Conservation (phyloP, 1,140 invertebrate species). For the Bursaphelenchus mucronatus region DNA sequence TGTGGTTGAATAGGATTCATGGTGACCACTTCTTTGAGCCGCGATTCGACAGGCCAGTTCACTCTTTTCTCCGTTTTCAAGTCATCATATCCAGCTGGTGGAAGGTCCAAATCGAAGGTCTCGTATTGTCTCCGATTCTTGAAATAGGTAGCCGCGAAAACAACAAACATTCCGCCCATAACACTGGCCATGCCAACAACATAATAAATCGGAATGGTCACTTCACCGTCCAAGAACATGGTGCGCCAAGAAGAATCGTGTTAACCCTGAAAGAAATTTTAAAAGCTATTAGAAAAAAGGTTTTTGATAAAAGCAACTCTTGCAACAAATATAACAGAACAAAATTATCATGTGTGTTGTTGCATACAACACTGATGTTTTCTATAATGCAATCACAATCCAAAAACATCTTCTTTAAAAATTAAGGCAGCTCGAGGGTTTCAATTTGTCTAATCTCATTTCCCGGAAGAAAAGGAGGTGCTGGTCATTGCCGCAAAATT, state of each 20-base stretch:
- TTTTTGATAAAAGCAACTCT: neutral
- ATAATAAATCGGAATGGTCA: neutral
- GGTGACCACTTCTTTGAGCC: conserved; percentile 12
- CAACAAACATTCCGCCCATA: neutral
- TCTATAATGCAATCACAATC: no score
- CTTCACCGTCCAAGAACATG: neutral
- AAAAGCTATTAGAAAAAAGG: neutral
- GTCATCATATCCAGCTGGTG: conserved; percentile 6
- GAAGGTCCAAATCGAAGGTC: conserved; percentile 11
- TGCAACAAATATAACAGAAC: no score
- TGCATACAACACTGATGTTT: no score
- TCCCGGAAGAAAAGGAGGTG: no score
- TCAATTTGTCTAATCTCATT: no score
- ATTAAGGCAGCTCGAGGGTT: no score
- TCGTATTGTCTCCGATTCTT: conserved; percentile 13
- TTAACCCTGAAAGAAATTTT: neutral
- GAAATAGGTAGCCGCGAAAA: neutral
- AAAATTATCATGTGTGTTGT: no score
- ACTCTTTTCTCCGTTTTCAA: neutral
- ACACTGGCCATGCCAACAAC: neutral
- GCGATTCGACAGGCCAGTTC: conserved; percentile 10
- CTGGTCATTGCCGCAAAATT: no score
- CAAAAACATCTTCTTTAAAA: no score
- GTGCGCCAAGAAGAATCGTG: neutral
- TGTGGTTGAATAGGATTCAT: conserved; percentile 30